Evolutionary conservation across 2,797 vertebrate genomes (phyloP).

Genomic region (Propithecus perrieri): DNA sequence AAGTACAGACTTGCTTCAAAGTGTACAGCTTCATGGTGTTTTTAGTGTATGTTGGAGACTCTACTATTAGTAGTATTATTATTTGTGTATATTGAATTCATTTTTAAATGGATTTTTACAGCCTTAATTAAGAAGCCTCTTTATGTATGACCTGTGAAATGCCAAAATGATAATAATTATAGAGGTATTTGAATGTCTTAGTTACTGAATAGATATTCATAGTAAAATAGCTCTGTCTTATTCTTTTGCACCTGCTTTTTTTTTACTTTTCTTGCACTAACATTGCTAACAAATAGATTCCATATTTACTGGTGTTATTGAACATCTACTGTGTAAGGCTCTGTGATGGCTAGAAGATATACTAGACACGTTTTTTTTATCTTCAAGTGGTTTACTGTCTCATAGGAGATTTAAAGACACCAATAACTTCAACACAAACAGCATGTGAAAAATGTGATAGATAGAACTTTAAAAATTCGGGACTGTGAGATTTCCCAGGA

Average conservation of each 20-base stretch:
- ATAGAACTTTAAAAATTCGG: neutral
- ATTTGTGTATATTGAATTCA: neutral
- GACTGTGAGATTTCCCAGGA: neutral
- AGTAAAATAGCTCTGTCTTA: neutral
- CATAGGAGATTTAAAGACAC: neutral
- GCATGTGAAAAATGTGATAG: neutral
- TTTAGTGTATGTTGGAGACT: neutral
- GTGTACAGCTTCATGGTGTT: neutral
- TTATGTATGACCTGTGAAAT: neutral
- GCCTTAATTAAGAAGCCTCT: neutral
- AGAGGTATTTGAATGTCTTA: neutral
- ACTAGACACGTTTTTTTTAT: neutral
- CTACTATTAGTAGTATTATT: neutral
- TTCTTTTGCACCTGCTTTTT: neutral
- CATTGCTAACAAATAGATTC: neutral
- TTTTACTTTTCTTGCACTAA: neutral
- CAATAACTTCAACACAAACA: neutral
- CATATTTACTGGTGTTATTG: neutral
- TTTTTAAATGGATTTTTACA: neutral
- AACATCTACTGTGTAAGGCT: neutral
- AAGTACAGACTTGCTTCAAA: neutral
- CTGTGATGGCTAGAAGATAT: neutral
- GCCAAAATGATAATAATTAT: neutral
- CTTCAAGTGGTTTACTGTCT: neutral
- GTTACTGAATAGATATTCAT: neutral